Conservation (phyloP, 2,113 vertebrate genomes). For the Marmota flaviventris region DNA sequence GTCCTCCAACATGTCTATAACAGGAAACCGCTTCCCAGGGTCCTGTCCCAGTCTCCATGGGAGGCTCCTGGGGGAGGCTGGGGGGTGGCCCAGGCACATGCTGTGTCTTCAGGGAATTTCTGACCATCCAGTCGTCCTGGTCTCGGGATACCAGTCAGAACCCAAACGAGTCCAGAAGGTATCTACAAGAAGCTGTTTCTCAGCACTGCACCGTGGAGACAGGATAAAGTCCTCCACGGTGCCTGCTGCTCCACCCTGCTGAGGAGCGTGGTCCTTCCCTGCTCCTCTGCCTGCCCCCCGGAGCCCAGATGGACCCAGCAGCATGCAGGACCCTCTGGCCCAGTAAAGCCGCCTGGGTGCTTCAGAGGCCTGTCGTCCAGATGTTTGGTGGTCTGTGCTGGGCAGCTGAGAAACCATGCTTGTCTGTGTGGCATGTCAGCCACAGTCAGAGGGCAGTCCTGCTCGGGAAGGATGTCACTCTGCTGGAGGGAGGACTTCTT, state of each 20-base stretch:
- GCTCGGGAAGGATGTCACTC: neutral
- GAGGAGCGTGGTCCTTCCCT: too few species aligned
- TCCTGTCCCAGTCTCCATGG: neutral
- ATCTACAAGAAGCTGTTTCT: too few species aligned
- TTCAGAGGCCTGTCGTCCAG: neutral
- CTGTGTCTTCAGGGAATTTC: neutral
- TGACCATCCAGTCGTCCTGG: neutral
- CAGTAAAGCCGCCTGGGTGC: too few species aligned
- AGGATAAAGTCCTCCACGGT: neutral
- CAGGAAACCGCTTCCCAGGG: fast-evolving
- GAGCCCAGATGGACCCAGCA: neutral
- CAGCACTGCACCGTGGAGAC: neutral
- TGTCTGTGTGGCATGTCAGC: neutral
- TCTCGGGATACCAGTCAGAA: neutral
- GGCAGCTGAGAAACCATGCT: neutral
- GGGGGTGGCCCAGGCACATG: neutral
- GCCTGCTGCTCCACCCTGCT: neutral
- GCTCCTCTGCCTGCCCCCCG: too few species aligned
- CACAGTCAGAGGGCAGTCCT: neutral
- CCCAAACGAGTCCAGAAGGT: neutral
- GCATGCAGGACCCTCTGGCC: neutral
- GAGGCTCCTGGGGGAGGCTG: neutral
- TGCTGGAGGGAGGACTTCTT: neutral
- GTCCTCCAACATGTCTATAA: neutral
- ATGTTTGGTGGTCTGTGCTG: neutral